These are phyloP conservation scores for Tarsius wallacei DNA, from an alignment of 2,797 vertebrate species.

Conservation along the genomic window DNA sequence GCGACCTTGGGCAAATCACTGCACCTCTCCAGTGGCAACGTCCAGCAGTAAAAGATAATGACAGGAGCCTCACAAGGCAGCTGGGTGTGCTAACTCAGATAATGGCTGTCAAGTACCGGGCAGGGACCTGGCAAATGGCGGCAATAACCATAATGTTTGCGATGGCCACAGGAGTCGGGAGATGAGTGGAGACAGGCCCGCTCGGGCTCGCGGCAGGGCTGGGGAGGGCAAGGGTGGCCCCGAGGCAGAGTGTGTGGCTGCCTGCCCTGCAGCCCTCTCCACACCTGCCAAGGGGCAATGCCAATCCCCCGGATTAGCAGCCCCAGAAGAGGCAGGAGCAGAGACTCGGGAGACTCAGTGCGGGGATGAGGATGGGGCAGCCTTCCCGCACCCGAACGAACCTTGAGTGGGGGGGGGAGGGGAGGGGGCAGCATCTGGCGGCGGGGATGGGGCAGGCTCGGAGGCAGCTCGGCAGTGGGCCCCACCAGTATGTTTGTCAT, in stretches of 20 bases:
- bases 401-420: background rate
- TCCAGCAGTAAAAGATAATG: slow-evolving; percentile 70
- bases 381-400: no score
- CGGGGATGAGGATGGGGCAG: background rate
- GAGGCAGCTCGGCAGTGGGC: background rate
- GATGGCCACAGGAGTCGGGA: background rate
- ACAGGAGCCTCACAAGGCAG: background rate
- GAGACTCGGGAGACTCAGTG: background rate
- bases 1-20: slow-evolving; percentile 71
- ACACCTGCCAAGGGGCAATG: background rate
- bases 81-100: slow-evolving; percentile 56
- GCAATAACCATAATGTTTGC: slow-evolving; percentile 62
- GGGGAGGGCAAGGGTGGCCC: background rate
- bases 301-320: background rate
- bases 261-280: background rate
- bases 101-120: slow-evolving; percentile 48
- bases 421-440: background rate
- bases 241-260: background rate
- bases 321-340: background rate
- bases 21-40: slow-evolving; percentile 48
- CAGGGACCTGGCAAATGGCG: slow-evolving; percentile 58
- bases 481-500: background rate
- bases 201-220: background rate
- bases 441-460: background rate
- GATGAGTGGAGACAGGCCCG: background rate